Conservation (phyloP, 53 echinoderm and acorn worm species). For the Antedon mediterranea region DNA sequence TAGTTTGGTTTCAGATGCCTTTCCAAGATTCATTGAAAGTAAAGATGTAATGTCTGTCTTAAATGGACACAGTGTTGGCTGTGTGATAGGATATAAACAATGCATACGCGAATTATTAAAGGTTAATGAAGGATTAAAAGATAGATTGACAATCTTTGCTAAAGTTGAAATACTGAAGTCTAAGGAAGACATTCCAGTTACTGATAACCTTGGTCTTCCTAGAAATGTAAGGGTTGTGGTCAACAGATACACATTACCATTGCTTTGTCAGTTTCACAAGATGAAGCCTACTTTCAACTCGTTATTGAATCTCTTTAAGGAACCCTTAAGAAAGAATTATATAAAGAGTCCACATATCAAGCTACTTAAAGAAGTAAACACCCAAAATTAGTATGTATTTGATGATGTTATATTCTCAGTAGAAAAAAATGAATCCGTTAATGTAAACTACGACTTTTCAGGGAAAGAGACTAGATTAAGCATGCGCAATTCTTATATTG, state of each 20-base stretch:
- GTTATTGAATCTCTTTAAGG: background rate
- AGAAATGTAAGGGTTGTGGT: background rate
- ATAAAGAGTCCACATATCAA: too few species aligned
- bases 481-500: background rate
- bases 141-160: background rate
- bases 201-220: background rate
- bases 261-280: background rate
- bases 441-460: background rate
- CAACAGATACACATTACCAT: background rate
- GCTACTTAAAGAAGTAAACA: background rate
- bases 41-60: background rate
- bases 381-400: background rate
- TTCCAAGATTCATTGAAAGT: background rate
- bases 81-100: background rate
- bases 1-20: background rate
- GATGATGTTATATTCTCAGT: background rate
- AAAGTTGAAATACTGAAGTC: background rate
- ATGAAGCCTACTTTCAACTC: background rate
- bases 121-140: background rate
- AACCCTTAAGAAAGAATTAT: too few species aligned
- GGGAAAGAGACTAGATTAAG: background rate
- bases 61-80: background rate
- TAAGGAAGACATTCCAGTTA: background rate
- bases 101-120: background rate
- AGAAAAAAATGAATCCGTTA: background rate